A percentile compares a stretch with the other conserved stretches of the same genome.
These are phyloP conservation scores for Tromatobia lineatoria DNA, from an alignment of 2,888 invertebrate genomes.

Conservation along the genomic window DNA sequence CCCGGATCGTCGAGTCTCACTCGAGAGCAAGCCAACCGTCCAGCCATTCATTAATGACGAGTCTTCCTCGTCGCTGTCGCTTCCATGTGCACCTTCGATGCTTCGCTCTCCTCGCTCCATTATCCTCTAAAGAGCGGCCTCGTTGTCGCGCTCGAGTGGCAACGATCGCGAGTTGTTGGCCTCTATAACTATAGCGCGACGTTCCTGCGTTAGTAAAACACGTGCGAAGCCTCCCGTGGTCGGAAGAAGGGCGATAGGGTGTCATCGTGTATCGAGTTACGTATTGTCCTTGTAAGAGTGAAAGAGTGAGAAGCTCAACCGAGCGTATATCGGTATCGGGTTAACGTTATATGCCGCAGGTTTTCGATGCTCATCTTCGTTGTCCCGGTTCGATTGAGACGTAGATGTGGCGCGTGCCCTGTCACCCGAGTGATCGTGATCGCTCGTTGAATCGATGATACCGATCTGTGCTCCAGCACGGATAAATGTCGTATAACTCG, in stretches of 20 bases:
- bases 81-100: conserved; percentile 42
- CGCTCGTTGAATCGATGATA: conserved; percentile 52
- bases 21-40: conserved; percentile 59
- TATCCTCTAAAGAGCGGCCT: conserved; percentile 74
- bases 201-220: conserved; percentile 10
- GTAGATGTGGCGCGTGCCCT: conserved; percentile 43
- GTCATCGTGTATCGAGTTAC: conserved; percentile 42
- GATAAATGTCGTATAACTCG: conserved; percentile 29
- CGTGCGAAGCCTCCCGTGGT: conserved; percentile 23
- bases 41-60: conserved; percentile 65
- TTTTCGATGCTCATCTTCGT: conserved; percentile 21
- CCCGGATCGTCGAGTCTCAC: conserved; percentile 43
- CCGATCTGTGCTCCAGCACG: conserved; percentile 57
- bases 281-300: conserved; percentile 11
- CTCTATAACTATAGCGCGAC: conserved; percentile 12
- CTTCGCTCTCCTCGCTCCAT: conserved; percentile 64
- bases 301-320: conserved; percentile 11
- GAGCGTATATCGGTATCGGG: neutral
- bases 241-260: conserved; percentile 17
- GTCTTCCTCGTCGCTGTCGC: conserved; percentile 14
- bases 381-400: conserved; percentile 9
- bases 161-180: conserved; percentile 57
- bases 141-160: conserved; percentile 65
- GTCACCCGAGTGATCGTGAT: conserved; percentile 44
- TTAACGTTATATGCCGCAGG: conserved; percentile 1